Evolutionary conservation across 2,888 invertebrate species (phyloP), one percentile per base, ranked within the genome.

Genomic region (Kryphioiulus occultus): DNA sequence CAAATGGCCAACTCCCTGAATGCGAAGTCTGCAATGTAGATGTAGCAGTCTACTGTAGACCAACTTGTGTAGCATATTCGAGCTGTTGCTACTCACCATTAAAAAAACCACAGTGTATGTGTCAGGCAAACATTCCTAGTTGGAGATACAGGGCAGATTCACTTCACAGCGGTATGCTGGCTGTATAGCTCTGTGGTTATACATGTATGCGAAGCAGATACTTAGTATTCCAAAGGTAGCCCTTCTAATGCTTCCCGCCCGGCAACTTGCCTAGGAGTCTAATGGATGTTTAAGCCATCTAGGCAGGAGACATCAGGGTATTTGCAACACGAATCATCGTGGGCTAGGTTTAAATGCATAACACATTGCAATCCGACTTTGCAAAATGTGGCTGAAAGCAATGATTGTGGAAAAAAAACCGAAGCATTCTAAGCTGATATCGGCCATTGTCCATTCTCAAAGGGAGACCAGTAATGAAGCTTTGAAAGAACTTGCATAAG

Each of bases 201-300:
- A n/a, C n/a, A n/a, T n/a, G n/a, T 26, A 68, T 68, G 26, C 22
- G 9, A 68, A 68, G 26, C 68, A 68, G 68, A 26, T 68, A 68
- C 26, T 68, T 68, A 68, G 68, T 68, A 68, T 68, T 68, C 68
- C 68, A 68, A 68, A 68, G 68, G 68, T 68, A 26, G 12, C 68
- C 26, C 68, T 26, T 9, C 26, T 68, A 68, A 68, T 68, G 68
- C 68, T 68, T 68, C 68, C 26, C 26, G n/a, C 19, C 1, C 53
- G 53, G 19, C 53, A 53, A 53, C 53, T 53, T n/a, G 68, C 26
- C 22, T 68, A 26, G 68, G 68, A 22, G 68, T 68, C 68, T 68
- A 68, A 68, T 26, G 68, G 68, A 68, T 22, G 68, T 68, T 68
- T 68, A 68, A 68, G 68, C 68, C 68, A 68, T 68, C 10, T 1